phyloP scores from a whole-genome alignment of 2,113 vertebrate genomes.

The Eolophus roseicapilla region DNA sequence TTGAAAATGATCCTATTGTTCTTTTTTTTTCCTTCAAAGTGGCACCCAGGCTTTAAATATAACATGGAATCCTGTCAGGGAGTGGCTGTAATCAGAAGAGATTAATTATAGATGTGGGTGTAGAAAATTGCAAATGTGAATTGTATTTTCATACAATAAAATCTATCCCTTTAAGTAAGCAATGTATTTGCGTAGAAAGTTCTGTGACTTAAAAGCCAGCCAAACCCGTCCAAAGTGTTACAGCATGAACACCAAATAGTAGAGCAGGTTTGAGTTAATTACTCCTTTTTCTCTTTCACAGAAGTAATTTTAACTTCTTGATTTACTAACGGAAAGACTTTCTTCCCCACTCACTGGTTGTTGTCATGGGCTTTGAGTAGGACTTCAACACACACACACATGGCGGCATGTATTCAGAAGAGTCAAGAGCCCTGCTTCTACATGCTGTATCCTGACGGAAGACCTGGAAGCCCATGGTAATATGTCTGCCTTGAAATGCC shows the following conservation, averaged over 20 bases:
- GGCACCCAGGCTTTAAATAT: conserved; percentile 43
- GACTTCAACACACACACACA: accelerated
- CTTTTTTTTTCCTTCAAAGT: conserved; percentile 13
- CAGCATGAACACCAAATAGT: not conserved
- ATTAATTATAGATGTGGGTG: conserved; percentile 53
- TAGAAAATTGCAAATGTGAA: conserved; percentile 51
- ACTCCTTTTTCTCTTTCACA: not conserved
- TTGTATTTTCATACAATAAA: conserved; percentile 26
- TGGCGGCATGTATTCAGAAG: not conserved
- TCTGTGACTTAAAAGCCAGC: not conserved
- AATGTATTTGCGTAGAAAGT: conserved; percentile 10
- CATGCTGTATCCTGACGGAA: not conserved
- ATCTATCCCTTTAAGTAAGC: conserved; percentile 16
- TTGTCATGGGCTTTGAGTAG: not conserved
- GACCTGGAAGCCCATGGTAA: not conserved
- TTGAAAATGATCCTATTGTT: conserved; percentile 49
- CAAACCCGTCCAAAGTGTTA: not conserved
- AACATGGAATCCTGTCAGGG: conserved; percentile 38
- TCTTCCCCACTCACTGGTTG: not conserved
- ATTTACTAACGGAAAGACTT: not conserved
- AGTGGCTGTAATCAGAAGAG: conserved; percentile 49
- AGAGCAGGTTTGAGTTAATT: not conserved
- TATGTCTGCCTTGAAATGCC: not conserved
- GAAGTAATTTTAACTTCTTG: not conserved
- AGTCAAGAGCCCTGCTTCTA: not conserved